Percentiles rank a stretch among this genome's conserved stretches.
These are phyloP conservation scores for Eilema caniola DNA, from an alignment of 2,888 invertebrate species.

Conservation along the genomic window DNA sequence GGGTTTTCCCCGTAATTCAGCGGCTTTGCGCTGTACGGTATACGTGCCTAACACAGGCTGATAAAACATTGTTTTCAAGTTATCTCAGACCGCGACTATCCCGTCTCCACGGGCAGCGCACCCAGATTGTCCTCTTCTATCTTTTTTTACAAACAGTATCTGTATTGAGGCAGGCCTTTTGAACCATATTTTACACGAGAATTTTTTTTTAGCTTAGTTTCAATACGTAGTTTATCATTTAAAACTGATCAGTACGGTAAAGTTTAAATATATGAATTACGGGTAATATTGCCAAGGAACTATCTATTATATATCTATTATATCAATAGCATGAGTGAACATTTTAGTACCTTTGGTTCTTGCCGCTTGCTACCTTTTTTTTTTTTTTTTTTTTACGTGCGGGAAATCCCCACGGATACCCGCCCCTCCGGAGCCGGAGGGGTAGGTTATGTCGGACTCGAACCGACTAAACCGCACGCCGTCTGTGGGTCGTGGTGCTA, in stretches of 20 bases:
- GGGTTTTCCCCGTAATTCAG: constrained; percentile 67
- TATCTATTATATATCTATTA: too few species aligned
- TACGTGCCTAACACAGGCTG: constrained; percentile 69
- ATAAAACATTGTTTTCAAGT: constrained; percentile 76
- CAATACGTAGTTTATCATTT: background rate
- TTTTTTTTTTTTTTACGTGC: too few species aligned
- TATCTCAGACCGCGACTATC: constrained; percentile 67
- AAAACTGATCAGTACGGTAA: background rate
- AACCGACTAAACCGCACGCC: too few species aligned
- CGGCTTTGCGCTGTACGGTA: constrained; percentile 68
- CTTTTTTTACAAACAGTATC: constrained; percentile 7
- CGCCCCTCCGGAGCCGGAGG: too few species aligned
- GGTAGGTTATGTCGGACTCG: too few species aligned
- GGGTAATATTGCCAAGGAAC: background rate
- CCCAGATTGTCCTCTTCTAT: constrained; percentile 22
- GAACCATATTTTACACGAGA: background rate
- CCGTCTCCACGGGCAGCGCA: constrained; percentile 53
- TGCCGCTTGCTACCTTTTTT: too few species aligned
- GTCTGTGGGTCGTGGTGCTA: too few species aligned
- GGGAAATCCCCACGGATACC: too few species aligned
- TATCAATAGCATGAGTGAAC: too few species aligned
- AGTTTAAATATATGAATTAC: background rate
- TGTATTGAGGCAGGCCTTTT: background rate
- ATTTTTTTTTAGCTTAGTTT: background rate
- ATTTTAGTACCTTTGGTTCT: too few species aligned